Evolutionary conservation across 2,888 invertebrate species (phyloP), one percentile per base, ranked within the genome.

Genomic region (Eristalis arbustorum): DNA sequence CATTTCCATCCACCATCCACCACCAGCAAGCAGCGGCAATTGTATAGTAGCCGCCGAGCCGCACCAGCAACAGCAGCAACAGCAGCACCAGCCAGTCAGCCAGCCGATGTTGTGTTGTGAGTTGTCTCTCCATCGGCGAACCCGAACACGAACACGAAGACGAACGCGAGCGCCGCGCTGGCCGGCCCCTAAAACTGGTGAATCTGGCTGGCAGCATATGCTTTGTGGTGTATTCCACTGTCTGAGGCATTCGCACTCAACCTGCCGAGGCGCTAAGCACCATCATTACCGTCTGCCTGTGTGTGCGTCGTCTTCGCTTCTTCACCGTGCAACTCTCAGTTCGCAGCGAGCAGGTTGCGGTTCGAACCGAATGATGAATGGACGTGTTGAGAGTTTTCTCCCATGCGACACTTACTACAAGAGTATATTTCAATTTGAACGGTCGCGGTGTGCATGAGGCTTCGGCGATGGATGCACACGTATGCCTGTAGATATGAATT

Each of bases 241-340:
- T 77, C 77, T 66, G 71, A 73, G 57, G 23, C 34, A 10, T 42
- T 34, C 23, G 1, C 23, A 57, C 68, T 78, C 78, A 87, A 87
- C 82, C 85, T 87, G 85, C 74, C 57, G 77, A 82, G 85, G 85
- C 82, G 85, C 85, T 69, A 63, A 67, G 13, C 14, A 22, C 49
- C 11, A 18, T 49, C 49, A 2, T n/a, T 49, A 18, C 8, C 6
- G 14, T 2, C 11, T 40, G 40, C 3, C 1, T 40, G 42, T 49
- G 49, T 49, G 18, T 18, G 18, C 8, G 66, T n/a, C n/a, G n/a
- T n/a, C 23, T 13, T 42, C 23, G 42, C 72, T 72, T 73, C 37
- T 64, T 23, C 64, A 34, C 8, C 42, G 40, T 18, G 28, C 28
- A n/a, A 14, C 1, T 83, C 18, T 66, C 78, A 87, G 87, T 75